Percentiles rank a stretch among this genome's conserved stretches.
Conservation (phyloP, 2,113 vertebrate genomes). For the western clawed frog (Xenopus tropicalis) region UCB_Xtro_10.0 CM004443.2:37050001-37050500, state of each 20-base stretch:
- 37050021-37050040: slow-evolving; percentile 79
- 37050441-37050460: too few relatives aligned
- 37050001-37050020: slow-evolving; percentile 84
- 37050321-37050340: background rate
- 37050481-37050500: too few relatives aligned
- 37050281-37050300: background rate
- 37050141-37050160: background rate
- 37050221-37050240: slow-evolving; percentile 1
- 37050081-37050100: slow-evolving; percentile 62
- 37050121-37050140: slow-evolving; percentile 58
- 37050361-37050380: background rate
- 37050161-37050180: slow-evolving; percentile 10
- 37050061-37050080: slow-evolving; percentile 69
- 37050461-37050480: too few relatives aligned
- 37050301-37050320: background rate
- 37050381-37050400: background rate
- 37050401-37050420: too few relatives aligned
- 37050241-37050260: slow-evolving; percentile 9
- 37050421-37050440: too few relatives aligned
- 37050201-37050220: background rate
- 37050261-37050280: background rate
- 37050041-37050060: slow-evolving; percentile 87
- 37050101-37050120: slow-evolving; percentile 62
- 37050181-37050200: background rate
- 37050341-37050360: background rate